phyloP scores from a whole-genome alignment of 2,888 invertebrate genomes.

The Tuberolachnus salignus region DNA sequence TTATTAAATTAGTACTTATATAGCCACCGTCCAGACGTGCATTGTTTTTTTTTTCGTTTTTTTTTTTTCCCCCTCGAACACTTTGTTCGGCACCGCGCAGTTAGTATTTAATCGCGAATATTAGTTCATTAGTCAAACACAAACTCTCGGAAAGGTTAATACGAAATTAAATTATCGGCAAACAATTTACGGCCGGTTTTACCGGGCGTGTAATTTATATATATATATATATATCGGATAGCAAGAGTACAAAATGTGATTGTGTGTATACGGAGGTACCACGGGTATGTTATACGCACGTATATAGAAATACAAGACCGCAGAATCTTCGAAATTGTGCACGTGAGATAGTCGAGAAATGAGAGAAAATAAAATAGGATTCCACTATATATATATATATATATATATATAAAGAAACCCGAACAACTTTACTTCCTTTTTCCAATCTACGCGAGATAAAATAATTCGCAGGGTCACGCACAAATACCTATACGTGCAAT shows the following conservation, averaged over 20 bases:
- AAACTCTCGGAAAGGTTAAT: not conserved
- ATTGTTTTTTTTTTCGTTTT: too few species aligned
- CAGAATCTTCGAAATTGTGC: not conserved
- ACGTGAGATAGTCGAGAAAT: not conserved
- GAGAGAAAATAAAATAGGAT: too few species aligned
- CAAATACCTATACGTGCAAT: not conserved
- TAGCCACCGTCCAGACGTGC: too few species aligned
- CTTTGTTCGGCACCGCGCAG: not conserved
- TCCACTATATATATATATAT: too few species aligned
- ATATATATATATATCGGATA: not conserved
- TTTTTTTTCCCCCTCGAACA: too few species aligned
- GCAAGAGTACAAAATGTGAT: too few species aligned
- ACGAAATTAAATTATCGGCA: conserved; percentile 4
- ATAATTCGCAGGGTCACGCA: not conserved
- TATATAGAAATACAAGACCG: not conserved
- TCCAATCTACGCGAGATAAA: not conserved
- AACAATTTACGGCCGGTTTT: not conserved
- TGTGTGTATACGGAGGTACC: too few species aligned
- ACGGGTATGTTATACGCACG: too few species aligned
- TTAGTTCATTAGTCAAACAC: conserved; percentile 34
- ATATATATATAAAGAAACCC: too few species aligned
- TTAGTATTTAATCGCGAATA: not conserved
- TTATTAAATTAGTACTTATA: not conserved
- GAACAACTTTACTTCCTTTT: too few species aligned
- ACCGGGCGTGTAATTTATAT: not conserved